Evolutionary conservation across 1,140 invertebrate species (phyloP).

Genomic region (Cyclina sinensis): DNA sequence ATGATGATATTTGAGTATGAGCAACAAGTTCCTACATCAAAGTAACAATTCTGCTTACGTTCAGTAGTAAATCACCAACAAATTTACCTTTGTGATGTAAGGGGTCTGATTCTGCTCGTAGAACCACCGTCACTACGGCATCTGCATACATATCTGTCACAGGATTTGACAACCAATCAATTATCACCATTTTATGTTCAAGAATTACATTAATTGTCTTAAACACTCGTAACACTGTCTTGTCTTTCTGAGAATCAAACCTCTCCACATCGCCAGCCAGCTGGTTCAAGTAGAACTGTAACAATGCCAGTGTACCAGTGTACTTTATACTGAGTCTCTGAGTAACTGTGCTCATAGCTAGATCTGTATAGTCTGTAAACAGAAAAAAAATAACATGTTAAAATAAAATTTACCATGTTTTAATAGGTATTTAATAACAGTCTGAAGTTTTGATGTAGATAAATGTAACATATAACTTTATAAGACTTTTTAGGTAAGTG

Average conservation of each 20-base stretch:
- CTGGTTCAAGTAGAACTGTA: slow-evolving; percentile 94
- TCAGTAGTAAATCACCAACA: slow-evolving; percentile 34
- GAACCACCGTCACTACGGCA: slow-evolving; percentile 92
- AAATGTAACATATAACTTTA: too few relatives aligned
- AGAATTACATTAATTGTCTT: slow-evolving; percentile 92
- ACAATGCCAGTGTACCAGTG: slow-evolving; percentile 92
- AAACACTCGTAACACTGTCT: slow-evolving; percentile 91
- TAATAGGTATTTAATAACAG: too few relatives aligned
- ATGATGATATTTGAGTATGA: too few relatives aligned
- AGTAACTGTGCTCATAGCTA: slow-evolving; percentile 96
- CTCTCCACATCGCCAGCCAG: slow-evolving; percentile 94
- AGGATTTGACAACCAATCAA: slow-evolving; percentile 98
- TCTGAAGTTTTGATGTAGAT: too few relatives aligned
- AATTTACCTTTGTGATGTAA: slow-evolving; percentile 81
- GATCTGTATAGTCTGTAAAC: slow-evolving; percentile 99
- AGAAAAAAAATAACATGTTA: too few relatives aligned
- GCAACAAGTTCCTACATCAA: too few relatives aligned
- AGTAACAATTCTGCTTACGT: background rate
- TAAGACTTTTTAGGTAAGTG: too few relatives aligned
- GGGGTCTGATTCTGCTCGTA: slow-evolving; percentile 84
- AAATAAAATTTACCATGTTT: too few relatives aligned
- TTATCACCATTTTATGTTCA: slow-evolving; percentile 93
- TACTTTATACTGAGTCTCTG: slow-evolving; percentile 96
- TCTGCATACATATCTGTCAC: slow-evolving; percentile 99
- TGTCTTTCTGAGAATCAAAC: slow-evolving; percentile 90